A percentile compares a stretch with the other conserved stretches of the same genome.
Evolutionary conservation across 2,797 vertebrate species (phyloP).

Genomic region (Rhabdomys pumilio): DNA sequence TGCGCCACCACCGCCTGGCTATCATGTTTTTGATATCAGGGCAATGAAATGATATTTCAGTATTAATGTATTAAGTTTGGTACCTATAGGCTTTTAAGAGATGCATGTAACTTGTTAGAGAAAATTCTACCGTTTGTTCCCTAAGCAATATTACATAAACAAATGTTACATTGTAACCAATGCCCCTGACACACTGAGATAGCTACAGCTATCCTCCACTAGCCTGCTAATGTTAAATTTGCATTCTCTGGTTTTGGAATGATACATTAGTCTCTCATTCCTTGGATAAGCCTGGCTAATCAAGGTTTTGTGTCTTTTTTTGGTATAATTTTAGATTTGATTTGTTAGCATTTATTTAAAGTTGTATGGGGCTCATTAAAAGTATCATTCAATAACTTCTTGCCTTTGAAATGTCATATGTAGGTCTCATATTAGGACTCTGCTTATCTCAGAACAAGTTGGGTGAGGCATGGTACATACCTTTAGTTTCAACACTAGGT

Average conservation of each 20-base stretch:
- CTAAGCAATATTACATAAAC: not conserved
- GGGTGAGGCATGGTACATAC: not conserved
- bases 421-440: not conserved
- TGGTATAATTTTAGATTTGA: not conserved
- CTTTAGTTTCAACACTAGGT: not conserved
- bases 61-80: not conserved
- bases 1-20: too few species aligned
- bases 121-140: not conserved
- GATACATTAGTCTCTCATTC: not conserved
- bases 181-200: slow-evolving; percentile 13
- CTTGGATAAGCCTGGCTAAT: slow-evolving; percentile 10
- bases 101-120: slow-evolving; percentile 3
- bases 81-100: not conserved
- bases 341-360: slow-evolving; percentile 39
- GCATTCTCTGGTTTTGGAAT: not conserved
- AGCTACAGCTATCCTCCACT: not conserved
- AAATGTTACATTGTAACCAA: not conserved
- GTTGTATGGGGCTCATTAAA: slow-evolving; percentile 39
- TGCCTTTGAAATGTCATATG: not conserved
- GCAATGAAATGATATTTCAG: not conserved
- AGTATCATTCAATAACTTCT: not conserved
- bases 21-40: not conserved
- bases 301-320: not conserved
- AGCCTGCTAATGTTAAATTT: not conserved
- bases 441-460: not conserved